These are phyloP conservation scores for Montifringilla adamsi DNA, from an alignment of 2,113 vertebrate species.

Conservation along the genomic window DNA sequence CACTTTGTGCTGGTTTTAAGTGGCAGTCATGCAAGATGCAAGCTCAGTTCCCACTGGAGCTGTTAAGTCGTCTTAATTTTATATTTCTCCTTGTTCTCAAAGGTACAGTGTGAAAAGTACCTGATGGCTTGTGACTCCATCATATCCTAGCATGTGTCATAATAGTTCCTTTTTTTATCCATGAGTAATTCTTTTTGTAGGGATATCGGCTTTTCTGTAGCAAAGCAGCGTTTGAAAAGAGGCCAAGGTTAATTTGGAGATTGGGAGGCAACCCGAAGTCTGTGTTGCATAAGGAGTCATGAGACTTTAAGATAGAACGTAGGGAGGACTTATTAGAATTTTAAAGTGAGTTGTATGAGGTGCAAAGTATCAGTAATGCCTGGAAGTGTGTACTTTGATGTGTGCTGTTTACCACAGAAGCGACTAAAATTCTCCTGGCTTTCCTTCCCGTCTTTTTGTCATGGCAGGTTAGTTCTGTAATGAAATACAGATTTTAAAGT, in stretches of 20 bases:
- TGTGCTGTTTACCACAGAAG: background rate
- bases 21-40: rapidly evolving
- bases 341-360: conserved; percentile 32
- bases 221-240: background rate
- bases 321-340: conserved; percentile 30
- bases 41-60: background rate
- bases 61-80: background rate
- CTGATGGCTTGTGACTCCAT: background rate
- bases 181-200: background rate
- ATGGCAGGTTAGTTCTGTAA: background rate
- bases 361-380: conserved; percentile 1
- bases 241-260: background rate
- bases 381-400: conserved; percentile 43
- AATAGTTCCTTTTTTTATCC: background rate
- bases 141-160: background rate
- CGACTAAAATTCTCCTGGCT: conserved; percentile 12
- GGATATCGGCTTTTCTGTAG: background rate
- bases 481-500: background rate
- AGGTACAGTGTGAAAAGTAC: background rate
- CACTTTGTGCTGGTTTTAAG: background rate
- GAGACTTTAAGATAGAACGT: conserved; percentile 17
- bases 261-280: background rate
- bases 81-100: background rate
- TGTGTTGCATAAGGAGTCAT: conserved; percentile 43
- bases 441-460: background rate